phyloP scores from a whole-genome alignment of 92 coral and sea anemone species.

The Diadumene lineata region DNA sequence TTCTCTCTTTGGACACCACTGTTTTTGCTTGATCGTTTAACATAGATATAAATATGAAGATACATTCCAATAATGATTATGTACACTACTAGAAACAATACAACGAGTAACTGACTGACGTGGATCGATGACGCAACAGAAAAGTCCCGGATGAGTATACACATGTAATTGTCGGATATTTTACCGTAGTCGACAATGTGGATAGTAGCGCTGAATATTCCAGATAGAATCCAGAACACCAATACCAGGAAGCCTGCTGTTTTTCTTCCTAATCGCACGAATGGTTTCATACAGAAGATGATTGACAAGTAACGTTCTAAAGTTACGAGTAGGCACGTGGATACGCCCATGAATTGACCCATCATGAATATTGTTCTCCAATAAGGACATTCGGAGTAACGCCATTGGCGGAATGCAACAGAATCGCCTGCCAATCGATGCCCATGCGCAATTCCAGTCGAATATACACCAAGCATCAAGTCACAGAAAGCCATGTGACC shows the following conservation, averaged over 20 bases:
- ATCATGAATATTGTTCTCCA: conserved; percentile 32
- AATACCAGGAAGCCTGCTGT: conserved; percentile 6
- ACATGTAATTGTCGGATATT: conserved; percentile 48
- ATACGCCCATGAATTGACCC: conserved; percentile 33
- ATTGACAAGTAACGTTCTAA: conserved; percentile 51
- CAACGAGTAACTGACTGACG: conserved; percentile 29
- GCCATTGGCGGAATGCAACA: conserved; percentile 27
- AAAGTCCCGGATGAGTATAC: conserved; percentile 38
- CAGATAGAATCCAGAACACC: conserved; percentile 19
- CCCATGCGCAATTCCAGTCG: conserved; percentile 36
- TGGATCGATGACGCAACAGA: neutral
- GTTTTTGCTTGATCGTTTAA: conserved; percentile 13
- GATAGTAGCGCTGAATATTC: conserved; percentile 9
- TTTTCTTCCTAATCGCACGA: conserved; percentile 12
- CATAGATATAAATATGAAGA: conserved; percentile 42
- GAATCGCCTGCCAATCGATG: neutral
- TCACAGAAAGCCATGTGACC: conserved; percentile 49
- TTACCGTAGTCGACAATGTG: conserved; percentile 19
- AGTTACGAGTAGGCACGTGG: conserved; percentile 40
- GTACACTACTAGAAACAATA: conserved; percentile 19
- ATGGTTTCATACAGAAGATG: conserved; percentile 46
- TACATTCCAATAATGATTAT: conserved; percentile 32
- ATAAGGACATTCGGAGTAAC: conserved; percentile 21
- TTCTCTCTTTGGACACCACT: conserved; percentile 50
- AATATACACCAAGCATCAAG: conserved; percentile 20